A percentile compares a stretch with the other conserved stretches of the same genome.
These are phyloP conservation scores for Drosophila mettleri DNA, from an alignment of 2,888 invertebrate genomes.

Conservation along the genomic window DNA sequence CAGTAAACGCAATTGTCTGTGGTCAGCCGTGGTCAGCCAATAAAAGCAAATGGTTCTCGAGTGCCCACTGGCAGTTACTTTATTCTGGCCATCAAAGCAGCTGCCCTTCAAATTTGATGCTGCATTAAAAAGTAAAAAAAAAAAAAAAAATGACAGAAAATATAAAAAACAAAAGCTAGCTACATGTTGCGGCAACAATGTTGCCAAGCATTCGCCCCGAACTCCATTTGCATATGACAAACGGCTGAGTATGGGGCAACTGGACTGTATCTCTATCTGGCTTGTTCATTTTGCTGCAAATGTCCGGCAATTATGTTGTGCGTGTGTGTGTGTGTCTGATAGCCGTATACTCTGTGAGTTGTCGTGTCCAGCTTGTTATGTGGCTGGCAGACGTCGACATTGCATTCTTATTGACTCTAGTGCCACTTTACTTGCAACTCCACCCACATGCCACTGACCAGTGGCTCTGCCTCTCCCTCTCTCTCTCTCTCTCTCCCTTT, in stretches of 20 bases:
- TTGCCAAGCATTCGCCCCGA: conserved; percentile 44
- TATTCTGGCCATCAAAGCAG: conserved; percentile 56
- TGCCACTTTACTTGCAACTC: conserved; percentile 66
- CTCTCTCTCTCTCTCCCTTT: not conserved
- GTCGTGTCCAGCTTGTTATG: conserved; percentile 75
- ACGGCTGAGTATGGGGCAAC: conserved; percentile 19
- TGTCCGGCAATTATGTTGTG: conserved; percentile 81
- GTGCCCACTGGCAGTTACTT: conserved; percentile 61
- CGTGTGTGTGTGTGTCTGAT: conserved; percentile 47
- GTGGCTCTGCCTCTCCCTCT: conserved; percentile 12
- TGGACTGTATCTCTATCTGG: conserved; percentile 10
- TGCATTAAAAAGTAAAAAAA: conserved; percentile 43
- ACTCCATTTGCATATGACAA: conserved; percentile 77
- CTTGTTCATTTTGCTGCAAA: conserved; percentile 78
- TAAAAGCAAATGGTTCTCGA: conserved; percentile 67
- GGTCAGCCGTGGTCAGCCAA: conserved; percentile 67
- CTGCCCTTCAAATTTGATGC: conserved; percentile 31
- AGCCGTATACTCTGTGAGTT: conserved; percentile 55
- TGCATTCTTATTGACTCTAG: conserved; percentile 80
- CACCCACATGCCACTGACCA: not conserved
- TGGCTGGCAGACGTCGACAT: conserved; percentile 71
- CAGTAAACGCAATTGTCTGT: conserved; percentile 80
- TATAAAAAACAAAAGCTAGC: conserved; percentile 49
- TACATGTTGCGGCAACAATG: conserved; percentile 77
- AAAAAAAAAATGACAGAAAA: not conserved